A percentile compares a stretch with the other conserved stretches of the same genome.
phyloP scores from a whole-genome alignment of 2,113 vertebrate genomes.

The Peromyscus maniculatus region DNA sequence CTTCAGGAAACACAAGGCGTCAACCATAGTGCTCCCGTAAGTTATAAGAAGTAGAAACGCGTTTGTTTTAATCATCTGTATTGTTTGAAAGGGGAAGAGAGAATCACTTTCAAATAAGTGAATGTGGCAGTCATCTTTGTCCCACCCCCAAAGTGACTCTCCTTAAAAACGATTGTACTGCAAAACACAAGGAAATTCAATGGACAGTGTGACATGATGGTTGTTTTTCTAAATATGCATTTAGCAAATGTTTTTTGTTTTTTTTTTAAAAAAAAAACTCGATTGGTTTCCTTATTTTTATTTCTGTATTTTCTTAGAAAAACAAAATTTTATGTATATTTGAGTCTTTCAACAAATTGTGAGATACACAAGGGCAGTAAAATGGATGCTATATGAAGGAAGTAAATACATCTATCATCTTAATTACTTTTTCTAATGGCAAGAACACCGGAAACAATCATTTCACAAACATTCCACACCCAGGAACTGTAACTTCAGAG shows the following conservation, averaged over 20 bases:
- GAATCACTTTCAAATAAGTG: conserved; percentile 12
- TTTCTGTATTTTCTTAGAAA: background rate
- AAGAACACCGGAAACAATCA: background rate
- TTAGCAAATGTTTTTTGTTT: background rate
- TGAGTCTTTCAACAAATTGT: background rate
- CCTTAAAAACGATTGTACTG: background rate
- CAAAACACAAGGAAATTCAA: conserved; percentile 16
- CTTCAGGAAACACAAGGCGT: background rate
- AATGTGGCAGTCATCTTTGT: background rate
- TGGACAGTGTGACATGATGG: background rate
- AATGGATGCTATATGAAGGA: background rate
- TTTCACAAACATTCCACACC: background rate
- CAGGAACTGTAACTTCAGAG: background rate
- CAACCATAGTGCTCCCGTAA: background rate
- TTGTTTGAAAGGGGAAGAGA: background rate
- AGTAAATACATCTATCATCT: background rate
- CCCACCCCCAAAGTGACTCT: background rate
- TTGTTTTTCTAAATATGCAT: background rate
- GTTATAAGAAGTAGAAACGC: background rate
- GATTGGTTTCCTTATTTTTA: background rate
- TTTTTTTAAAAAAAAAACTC: background rate
- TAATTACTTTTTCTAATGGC: background rate
- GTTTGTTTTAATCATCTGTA: background rate
- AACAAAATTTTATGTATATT: background rate
- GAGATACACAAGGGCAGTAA: background rate